Evolutionary conservation across 2,888 invertebrate genomes (phyloP).

Genomic region (Apodemia duryi): DNA sequence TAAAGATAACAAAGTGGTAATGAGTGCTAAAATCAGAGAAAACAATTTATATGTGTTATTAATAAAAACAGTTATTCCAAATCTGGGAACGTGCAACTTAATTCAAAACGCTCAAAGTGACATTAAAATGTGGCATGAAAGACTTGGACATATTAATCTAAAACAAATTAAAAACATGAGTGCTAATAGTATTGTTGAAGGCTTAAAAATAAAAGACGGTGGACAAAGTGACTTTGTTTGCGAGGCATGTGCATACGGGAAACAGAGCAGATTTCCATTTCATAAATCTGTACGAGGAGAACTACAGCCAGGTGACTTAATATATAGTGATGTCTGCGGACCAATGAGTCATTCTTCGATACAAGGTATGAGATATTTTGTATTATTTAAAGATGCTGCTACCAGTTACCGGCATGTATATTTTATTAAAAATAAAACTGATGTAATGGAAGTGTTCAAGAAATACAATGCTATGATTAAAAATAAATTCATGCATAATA

Average conservation of each 20-base stretch:
- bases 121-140: conserved; percentile 33
- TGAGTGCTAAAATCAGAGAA: conserved; percentile 24
- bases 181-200: conserved; percentile 17
- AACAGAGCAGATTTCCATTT: too few relatives aligned
- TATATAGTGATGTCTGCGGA: too few relatives aligned
- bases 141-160: conserved; percentile 30
- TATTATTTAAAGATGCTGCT: too few relatives aligned
- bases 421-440: too few relatives aligned
- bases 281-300: too few relatives aligned
- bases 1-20: conserved; percentile 23
- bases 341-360: too few relatives aligned
- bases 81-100: conserved; percentile 25
- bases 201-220: conserved; percentile 22
- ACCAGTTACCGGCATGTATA: too few relatives aligned
- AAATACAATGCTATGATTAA: conserved; percentile 30
- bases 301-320: too few relatives aligned
- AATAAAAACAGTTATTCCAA: conserved; percentile 23
- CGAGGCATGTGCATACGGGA: too few relatives aligned
- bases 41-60: conserved; percentile 30
- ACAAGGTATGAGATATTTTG: too few relatives aligned
- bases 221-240: conserved; percentile 24
- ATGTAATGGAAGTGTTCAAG: too few relatives aligned
- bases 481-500: too few relatives aligned
- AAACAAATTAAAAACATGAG: conserved; percentile 29
- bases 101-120: conserved; percentile 26